These are phyloP conservation scores for Brachionus plicatilis DNA, from an alignment of 1,140 invertebrate genomes.

Conservation along the genomic window DNA sequence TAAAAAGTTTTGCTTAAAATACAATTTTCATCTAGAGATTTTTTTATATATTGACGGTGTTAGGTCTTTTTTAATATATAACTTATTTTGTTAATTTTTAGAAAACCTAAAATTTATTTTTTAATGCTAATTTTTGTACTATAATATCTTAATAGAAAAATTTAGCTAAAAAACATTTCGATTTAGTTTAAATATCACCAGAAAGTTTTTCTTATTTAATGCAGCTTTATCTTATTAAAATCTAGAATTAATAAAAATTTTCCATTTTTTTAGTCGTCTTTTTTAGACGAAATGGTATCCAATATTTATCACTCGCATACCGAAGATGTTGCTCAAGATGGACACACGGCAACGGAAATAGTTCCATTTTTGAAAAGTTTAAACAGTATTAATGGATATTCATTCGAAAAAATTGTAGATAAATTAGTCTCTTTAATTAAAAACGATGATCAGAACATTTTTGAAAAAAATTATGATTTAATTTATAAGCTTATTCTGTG, in stretches of 20 bases:
- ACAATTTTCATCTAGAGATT: too few relatives aligned
- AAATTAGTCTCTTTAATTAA: background rate
- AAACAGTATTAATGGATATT: background rate
- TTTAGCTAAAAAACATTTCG: background rate
- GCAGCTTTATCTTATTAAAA: too few relatives aligned
- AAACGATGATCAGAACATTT: background rate
- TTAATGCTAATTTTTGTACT: too few relatives aligned
- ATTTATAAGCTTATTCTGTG: conserved; percentile 5
- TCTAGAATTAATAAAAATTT: background rate
- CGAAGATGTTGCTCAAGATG: background rate
- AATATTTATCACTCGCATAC: background rate
- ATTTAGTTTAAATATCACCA: too few relatives aligned
- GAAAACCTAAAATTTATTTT: too few relatives aligned
- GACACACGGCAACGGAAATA: background rate
- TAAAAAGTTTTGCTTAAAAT: too few relatives aligned
- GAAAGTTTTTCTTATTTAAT: too few relatives aligned
- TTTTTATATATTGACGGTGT: too few relatives aligned
- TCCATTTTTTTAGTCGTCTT: background rate
- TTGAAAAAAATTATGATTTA: background rate
- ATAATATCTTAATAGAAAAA: too few relatives aligned
- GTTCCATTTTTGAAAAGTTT: background rate
- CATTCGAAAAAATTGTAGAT: background rate
- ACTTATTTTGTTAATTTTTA: too few relatives aligned
- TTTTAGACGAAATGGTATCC: background rate
- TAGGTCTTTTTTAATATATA: too few relatives aligned